These are phyloP conservation scores for Ia io DNA, from an alignment of 2,113 vertebrate genomes.

Conservation along the genomic window DNA sequence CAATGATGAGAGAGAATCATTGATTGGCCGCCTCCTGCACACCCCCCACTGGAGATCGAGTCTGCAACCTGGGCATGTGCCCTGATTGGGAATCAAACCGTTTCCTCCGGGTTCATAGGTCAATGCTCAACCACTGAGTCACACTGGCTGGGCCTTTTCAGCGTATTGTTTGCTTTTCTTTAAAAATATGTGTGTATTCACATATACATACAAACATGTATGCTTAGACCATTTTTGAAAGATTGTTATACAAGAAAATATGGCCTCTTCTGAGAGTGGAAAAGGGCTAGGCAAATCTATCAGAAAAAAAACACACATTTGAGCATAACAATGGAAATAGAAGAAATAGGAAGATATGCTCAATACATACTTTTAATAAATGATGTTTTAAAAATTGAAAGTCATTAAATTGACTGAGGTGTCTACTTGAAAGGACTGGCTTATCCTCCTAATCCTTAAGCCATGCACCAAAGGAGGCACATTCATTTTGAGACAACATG, in stretches of 20 bases:
- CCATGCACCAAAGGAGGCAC: not conserved
- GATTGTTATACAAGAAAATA: not conserved
- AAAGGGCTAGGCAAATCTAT: not conserved
- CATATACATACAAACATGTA: not conserved
- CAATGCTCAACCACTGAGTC: too few relatives aligned
- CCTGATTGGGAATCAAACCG: too few relatives aligned
- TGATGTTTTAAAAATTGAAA: not conserved
- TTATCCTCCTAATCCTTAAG: not conserved
- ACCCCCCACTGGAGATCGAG: too few relatives aligned
- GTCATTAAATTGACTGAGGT: not conserved
- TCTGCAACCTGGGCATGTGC: too few relatives aligned
- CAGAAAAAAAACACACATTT: not conserved
- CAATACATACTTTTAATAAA: not conserved
- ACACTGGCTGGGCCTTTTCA: not conserved
- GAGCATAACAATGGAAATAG: not conserved
- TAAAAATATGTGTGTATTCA: not conserved
- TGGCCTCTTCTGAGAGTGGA: not conserved
- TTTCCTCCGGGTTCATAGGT: too few relatives aligned
- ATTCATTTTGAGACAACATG: not conserved
- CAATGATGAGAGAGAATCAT: too few relatives aligned
- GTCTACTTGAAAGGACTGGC: not conserved
- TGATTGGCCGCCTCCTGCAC: too few relatives aligned
- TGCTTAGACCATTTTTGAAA: not conserved
- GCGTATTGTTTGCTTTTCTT: not conserved
- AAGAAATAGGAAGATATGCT: not conserved